Conservation (phyloP, 2,113 vertebrate species). For the Brachypteracias leptosomus region DNA sequence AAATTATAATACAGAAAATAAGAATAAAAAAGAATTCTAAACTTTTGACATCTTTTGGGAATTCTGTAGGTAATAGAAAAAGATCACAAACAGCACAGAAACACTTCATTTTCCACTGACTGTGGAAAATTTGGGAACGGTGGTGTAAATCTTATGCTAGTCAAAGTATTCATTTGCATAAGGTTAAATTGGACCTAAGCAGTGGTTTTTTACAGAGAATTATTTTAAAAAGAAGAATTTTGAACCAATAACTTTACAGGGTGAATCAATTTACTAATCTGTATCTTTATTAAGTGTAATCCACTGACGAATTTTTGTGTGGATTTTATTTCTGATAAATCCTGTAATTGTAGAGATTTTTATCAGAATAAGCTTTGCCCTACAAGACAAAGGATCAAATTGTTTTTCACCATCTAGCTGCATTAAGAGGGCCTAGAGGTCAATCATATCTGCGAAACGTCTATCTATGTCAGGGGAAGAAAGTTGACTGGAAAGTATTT, state of each 20-base stretch:
- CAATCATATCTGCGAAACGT: conserved; percentile 57
- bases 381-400: conserved; percentile 53
- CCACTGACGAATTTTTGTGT: conserved; percentile 12
- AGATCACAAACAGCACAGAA: background rate
- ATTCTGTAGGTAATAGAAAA: background rate
- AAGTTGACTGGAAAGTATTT: conserved; percentile 49
- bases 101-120: background rate
- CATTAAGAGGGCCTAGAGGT: conserved; percentile 52
- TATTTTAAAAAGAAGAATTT: background rate
- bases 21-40: background rate
- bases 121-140: no score
- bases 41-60: background rate
- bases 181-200: background rate
- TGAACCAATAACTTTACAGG: background rate
- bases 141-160: background rate
- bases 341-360: conserved; percentile 50
- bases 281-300: background rate
- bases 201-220: background rate
- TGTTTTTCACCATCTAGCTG: conserved; percentile 54
- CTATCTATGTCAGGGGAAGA: background rate
- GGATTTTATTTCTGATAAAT: conserved; percentile 28
- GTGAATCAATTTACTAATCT: conserved; percentile 1
- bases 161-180: background rate
- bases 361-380: conserved; percentile 58
- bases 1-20: background rate